Evolutionary conservation across 2,888 invertebrate genomes (phyloP), one percentile per base, ranked within the genome.

Genomic region (Aromia moschata): DNA sequence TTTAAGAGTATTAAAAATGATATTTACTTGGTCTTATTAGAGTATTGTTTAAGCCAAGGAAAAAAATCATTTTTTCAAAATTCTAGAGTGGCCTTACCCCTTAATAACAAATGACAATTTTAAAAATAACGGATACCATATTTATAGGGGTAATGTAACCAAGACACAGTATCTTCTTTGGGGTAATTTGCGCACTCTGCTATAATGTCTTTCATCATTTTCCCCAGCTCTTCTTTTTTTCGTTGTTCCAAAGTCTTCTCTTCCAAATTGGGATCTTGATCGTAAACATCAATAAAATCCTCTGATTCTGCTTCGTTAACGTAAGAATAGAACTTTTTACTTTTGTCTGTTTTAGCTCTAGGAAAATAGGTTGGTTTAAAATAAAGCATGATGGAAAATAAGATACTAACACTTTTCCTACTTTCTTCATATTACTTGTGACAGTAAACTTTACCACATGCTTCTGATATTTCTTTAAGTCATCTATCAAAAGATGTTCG

Each of bases 301-400:
- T 56, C 58, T 10, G 62, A 20, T 31, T 67, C 65, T n/a, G 36
- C 44, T 49, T 61, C 54, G 49, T 44, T 60, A 0, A 65, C 30
- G 44, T 62, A 69, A 33, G 49, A 33, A 38, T 38, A 69, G 41
- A 4, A 62, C 17, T 38, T 37, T 20, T 63, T 64, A 4, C 60
- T 56, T 52, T 69, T 70, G 11, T 69, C 66, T 7, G 51, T 16
- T 56, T 66, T 70, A 3, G 69, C 70, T 14, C 70, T 71, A 46
- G 17, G 65, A 59, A 33, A 47, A 25, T 40, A n/a, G n/a, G 9
- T 11, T 11, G 10, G 25, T 4, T 11, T 38, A 12, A 43, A 37
- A 37, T 20, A 31, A 2, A 18, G 12, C 25, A 20, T 37, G 45
- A 45, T 17, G 33, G 10, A 46, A 31, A 11, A 46, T 17, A n/a